phyloP scores from a whole-genome alignment of 2,797 vertebrate species.

The Bryconaethiops microstoma region DNA sequence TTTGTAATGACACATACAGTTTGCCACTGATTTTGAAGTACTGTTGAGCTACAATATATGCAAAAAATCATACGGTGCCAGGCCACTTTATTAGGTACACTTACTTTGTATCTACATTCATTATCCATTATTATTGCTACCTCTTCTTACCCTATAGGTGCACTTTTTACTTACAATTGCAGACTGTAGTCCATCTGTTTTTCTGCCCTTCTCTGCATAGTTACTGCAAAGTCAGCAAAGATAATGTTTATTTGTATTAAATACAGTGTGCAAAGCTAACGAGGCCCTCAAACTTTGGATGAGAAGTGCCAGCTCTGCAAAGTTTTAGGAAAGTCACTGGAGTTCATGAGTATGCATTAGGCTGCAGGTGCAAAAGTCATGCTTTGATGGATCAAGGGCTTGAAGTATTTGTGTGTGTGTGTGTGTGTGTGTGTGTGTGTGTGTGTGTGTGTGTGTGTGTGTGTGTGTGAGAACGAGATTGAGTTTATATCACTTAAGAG shows the following conservation, averaged over 20 bases:
- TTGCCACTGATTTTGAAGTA: no score
- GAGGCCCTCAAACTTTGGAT: neutral
- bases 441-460: neutral
- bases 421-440: neutral
- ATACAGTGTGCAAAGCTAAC: neutral
- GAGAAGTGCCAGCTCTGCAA: neutral
- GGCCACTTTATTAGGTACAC: no score
- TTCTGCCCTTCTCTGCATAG: no score
- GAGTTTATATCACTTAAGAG: neutral
- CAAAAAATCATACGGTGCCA: no score
- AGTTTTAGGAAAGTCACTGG: conserved; percentile 39
- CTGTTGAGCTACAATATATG: no score
- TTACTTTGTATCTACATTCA: no score
- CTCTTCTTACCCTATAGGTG: no score
- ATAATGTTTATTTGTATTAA: neutral
- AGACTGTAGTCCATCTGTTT: no score
- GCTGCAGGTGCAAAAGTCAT: neutral
- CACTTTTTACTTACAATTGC: no score
- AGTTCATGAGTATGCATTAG: neutral
- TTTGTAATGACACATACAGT: no score
- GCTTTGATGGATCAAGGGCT: neutral
- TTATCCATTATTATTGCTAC: no score
- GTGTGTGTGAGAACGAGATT: neutral
- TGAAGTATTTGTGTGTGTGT: neutral
- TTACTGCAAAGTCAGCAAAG: no score